Evolutionary conservation across 2,113 vertebrate species (phyloP).

Genomic region (Climacteris rufus): DNA sequence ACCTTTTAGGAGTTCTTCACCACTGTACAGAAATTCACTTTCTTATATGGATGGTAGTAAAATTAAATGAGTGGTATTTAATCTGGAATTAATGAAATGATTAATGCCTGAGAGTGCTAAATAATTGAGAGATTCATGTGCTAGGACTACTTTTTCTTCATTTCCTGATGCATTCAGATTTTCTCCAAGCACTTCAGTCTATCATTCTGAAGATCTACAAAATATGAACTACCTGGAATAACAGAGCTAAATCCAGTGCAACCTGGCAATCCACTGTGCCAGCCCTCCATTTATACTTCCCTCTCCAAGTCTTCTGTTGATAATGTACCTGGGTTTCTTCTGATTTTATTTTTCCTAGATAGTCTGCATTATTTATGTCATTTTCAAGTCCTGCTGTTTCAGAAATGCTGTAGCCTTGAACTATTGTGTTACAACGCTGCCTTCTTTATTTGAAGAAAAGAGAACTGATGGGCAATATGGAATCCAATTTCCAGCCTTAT

Average conservation of each 20-base stretch:
- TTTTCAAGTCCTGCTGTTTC: not conserved
- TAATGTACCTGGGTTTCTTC: not conserved
- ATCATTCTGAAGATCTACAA: not conserved
- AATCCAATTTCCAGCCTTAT: not conserved
- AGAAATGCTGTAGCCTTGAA: not conserved
- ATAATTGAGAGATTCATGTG: not conserved
- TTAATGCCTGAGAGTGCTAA: not conserved
- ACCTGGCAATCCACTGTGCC: not conserved
- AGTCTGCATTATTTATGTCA: not conserved
- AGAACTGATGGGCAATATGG: not conserved
- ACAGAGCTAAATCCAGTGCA: not conserved
- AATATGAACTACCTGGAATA: not conserved
- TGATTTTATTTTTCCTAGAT: not conserved
- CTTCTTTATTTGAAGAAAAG: not conserved
- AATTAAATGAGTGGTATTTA: not conserved
- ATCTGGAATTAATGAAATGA: not conserved
- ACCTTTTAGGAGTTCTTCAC: not conserved
- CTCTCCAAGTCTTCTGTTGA: not conserved
- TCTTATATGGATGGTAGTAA: not conserved
- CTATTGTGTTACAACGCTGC: not conserved
- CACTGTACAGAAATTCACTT: not conserved
- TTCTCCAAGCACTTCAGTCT: not conserved
- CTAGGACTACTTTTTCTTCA: not conserved
- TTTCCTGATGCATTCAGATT: not conserved
- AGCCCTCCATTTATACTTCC: not conserved